phyloP scores from a whole-genome alignment of 2,113 vertebrate species.

The Arizona elegans region DNA sequence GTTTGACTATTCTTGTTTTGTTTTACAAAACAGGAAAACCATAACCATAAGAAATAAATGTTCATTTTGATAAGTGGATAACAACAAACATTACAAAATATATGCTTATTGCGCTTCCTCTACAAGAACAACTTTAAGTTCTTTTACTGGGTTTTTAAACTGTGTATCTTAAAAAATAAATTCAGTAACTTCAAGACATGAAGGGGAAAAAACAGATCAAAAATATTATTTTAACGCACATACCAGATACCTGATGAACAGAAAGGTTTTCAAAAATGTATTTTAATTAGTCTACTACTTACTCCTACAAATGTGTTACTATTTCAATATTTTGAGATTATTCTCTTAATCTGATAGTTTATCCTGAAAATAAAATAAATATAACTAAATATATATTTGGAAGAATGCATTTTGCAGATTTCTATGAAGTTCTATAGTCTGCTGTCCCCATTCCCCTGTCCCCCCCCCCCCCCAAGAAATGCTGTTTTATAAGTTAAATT shows the following conservation, averaged over 20 bases:
- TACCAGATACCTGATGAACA: background rate
- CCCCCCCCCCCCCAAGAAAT: background rate
- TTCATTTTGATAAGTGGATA: background rate
- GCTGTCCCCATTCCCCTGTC: background rate
- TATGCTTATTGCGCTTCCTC: background rate
- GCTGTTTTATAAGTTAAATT: background rate
- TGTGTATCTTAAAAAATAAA: background rate
- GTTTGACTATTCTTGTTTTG: background rate
- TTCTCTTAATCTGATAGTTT: background rate
- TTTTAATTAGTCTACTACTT: background rate
- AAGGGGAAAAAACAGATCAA: background rate
- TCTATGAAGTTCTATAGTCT: background rate
- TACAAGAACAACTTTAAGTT: background rate
- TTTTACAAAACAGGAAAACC: background rate
- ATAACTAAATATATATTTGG: background rate
- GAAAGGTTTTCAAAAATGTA: background rate
- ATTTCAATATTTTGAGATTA: background rate
- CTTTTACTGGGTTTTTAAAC: background rate
- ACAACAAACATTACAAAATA: background rate
- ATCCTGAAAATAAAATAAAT: background rate
- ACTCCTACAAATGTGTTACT: background rate
- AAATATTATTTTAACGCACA: background rate
- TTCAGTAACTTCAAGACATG: background rate
- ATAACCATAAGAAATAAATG: background rate
- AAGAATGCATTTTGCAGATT: background rate